Evolutionary conservation across 2,888 invertebrate species (phyloP), one percentile per base, ranked within the genome.

Genomic region (Diabrotica balteata): DNA sequence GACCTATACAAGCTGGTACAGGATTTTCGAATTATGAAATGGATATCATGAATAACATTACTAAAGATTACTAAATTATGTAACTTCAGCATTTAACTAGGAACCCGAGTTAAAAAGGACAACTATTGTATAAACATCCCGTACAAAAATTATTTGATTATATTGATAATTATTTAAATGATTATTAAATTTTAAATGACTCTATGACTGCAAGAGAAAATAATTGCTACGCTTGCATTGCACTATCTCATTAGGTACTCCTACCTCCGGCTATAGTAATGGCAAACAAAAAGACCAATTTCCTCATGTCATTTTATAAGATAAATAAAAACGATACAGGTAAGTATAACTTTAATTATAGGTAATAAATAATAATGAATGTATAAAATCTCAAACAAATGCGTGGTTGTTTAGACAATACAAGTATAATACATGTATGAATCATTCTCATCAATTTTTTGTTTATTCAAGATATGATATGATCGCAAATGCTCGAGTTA

Each of bases 321-420:
- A 57, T 11, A 57, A 57, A 57, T 57, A 57, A 63, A 63, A 63
- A 63, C 57, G 43, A 63, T 44, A 63, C 57, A 57, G n/a, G 63
- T 55, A 62, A 32, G 50, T 49, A 51, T 47, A 63, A 50, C 49
- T 63, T 63, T 63, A 63, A 63, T 63, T 63, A 63, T 57, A 45
- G 63, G 63, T 63, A 63, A 63, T 63, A 63, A 63, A 63, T 63
- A 63, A 63, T 61, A 61, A 63, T 63, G 63, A 63, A 63, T 47
- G 32, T 63, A 63, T 57, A 57, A 63, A 63, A 63, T 61, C 46
- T 45, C 53, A 61, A 53, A 52, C 22, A n/a, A 61, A 10, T 63
- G 63, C 63, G 63, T 63, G 63, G 63, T 63, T 49, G 63, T 51
- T 57, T 32, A 57, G 50, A 63, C 63, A 63, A 63, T 63, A 57